Base-by-base conservation (phyloP, 2,797 vertebrate genomes). In the Sebastiscus albofasciatus region DNA sequence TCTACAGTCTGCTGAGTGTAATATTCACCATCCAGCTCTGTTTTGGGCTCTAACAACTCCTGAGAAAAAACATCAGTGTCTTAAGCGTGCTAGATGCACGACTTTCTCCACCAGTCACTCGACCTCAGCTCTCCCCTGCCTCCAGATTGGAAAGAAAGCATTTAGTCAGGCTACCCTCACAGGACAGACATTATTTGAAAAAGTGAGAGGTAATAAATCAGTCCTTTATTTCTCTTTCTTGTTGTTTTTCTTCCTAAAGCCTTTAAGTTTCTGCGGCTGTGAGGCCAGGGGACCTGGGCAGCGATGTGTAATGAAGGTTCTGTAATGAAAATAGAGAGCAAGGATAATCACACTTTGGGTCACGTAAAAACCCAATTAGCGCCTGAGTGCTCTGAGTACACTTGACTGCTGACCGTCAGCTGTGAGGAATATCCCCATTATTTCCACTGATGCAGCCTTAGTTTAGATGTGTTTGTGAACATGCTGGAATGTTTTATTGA, bases 151-250 rank as follows among this genome's bases (percentile, higher is more conserved):
- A 67, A 73, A 75, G 73, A 5, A 34, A 52, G 1, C 6, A 9
- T 83, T 77, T 68, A 54, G 31, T 65, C 69, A 67, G 39, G 16
- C 60, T 34, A 14, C n/a, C 42, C 69, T 75, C 82, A 29, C 33
- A 49, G 78, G 65, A 83, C 72, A 79, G 24, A 20, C 64, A 71
- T 77, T 77, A 85, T 87, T 81, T 79, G 79, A 85, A 26, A 42
- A 61, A 69, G 72, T 87, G 82, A 90, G 85, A 77, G 76, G 76
- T 72, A 68, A 88, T 85, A 90, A 91, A 94, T 89, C 79, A 84
- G 66, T 42, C 68, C 11, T 87, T 87, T 81, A 66, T 76, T 86
- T 87, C 68, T 34, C 34, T 70, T 6, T 49, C 27, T 77, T 67
- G 60, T 77, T 67, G 60, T 72, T 83, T 79, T 67, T 36, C 24